Evolutionary conservation across 1,140 invertebrate genomes (phyloP).

Genomic region (Drosophila rufa): DNA sequence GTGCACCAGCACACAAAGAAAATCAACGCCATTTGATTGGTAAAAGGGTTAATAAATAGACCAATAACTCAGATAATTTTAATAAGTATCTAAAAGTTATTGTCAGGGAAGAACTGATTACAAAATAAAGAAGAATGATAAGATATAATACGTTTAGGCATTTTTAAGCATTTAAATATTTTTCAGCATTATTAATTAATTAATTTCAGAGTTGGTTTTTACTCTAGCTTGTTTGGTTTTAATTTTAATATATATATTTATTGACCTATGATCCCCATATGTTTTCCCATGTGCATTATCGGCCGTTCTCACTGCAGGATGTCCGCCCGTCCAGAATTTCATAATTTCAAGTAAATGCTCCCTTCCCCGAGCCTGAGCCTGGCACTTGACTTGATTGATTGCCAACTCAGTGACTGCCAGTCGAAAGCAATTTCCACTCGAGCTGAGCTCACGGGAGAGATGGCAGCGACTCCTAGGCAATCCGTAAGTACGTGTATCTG

Average conservation of each 20-base stretch:
- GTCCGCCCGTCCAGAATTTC: conserved; percentile 67
- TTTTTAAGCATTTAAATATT: neutral
- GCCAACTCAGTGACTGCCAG: conserved; percentile 67
- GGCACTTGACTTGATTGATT: conserved; percentile 77
- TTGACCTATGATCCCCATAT: no score
- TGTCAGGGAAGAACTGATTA: no score
- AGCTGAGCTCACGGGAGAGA: conserved; percentile 42
- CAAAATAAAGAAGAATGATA: no score
- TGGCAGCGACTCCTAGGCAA: conserved; percentile 32
- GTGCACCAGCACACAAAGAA: neutral
- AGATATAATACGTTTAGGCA: no score
- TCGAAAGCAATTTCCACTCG: conserved; percentile 57
- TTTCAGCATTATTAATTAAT: neutral
- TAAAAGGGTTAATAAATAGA: neutral
- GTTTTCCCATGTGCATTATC: neutral
- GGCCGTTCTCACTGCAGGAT: conserved; percentile 50
- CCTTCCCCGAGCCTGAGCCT: conserved; percentile 12
- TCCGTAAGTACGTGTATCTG: conserved; percentile 36
- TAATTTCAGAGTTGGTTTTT: no score
- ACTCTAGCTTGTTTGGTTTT: no score
- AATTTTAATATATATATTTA: no score
- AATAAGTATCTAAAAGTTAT: neutral
- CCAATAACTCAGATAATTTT: neutral
- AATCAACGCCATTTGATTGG: neutral
- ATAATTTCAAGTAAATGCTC: conserved; percentile 58